Evolutionary conservation across 2,888 invertebrate species (phyloP), one percentile per base, ranked within the genome.

Genomic region (Antitype chi): DNA sequence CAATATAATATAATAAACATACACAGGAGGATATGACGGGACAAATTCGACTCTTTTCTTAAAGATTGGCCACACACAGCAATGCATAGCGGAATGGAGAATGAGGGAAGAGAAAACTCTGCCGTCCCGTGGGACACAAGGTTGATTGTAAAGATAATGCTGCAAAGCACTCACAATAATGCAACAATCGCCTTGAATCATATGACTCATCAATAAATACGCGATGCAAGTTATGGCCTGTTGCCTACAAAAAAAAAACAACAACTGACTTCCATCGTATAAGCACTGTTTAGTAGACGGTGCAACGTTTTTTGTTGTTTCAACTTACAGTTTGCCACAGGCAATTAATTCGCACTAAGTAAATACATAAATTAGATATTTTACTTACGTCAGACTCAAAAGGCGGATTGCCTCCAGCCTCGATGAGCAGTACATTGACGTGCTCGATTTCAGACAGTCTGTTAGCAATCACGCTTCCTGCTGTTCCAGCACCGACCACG

Each of bases 361-460:
- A 23, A 20, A 20, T 20, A 47, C 25, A 13, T 20, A 25, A 5
- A 23, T 13, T 13, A 70, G 13, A 53, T 49, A 70, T 47, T 13
- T 28, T 43, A 72, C 89, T 87, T 81, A 93, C 92, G 20, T 88
- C 84, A 64, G 90, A 87, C n/a, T 91, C 91, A 8, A 90, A 17
- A n/a, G 90, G 89, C 0, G 92, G 92, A 68, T 92, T 87, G 0
- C 85, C 91, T 8, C 93, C 92, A 38, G 91, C 92, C 59, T 93
- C 93, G 8, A 92, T 87, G 8, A 91, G 85, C 9, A 92, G 71
- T 4, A 92, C 89, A 7, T 79, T 88, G 32, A 88, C 64, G 25
- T 85, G 78, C 23, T 82, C 66, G 4, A 86, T 75, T 75, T 92
- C 91, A 6, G 90, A 81, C 9, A 92, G 86, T 53, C 91, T 85